Evolutionary conservation across 2,888 invertebrate genomes (phyloP), one percentile per base, ranked within the genome.

Genomic region (Nephrocerus scutellatus): DNA sequence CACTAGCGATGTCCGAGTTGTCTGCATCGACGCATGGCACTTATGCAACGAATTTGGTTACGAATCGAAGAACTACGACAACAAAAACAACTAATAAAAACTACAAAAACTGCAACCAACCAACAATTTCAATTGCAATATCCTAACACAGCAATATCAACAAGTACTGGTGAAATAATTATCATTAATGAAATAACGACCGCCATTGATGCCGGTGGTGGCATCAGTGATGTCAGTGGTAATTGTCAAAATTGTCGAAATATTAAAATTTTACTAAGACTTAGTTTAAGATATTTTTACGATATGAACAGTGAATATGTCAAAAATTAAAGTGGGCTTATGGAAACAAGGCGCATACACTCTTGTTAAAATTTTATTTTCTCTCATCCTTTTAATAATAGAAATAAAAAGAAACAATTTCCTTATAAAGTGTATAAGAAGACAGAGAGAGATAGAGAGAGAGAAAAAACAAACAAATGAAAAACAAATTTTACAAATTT

Each of bases 1-100:
- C 92, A 93, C 75, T 91, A 77, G 77, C 63, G 56, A 51, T 53
- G 54, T 39, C 46, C 38, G 36, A 41, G 46, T 29, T 47, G 42
- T 45, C 32, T 41, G 16, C n/a, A n/a, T n/a, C 26, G 36, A 39
- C 41, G 40, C 30, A 38, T 44, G 16, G 39, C 30, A 19, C 30
- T 29, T 21, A 40, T 46, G 42, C 44, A 30, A 36, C 44, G 38
- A 32, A 32, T 38, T 18, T 48, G 41, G 41, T 39, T 36, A 30
- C 12, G 14, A 26, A 26, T n/a, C 30, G 28, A 46, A 24, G 36
- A 41, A 19, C 41, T 31, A 22, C 40, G 9, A 18, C 26, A 35
- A 24, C 36, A 36, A 36, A 24, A 31, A 23, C 37, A 45, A 28
- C 25, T 18, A 31, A 16, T 25, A 41, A 30, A 30, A 15, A n/a